Conservation (phyloP, 64 coral and sea anemone genomes). For the Catalaphyllia jardinei region DNA sequence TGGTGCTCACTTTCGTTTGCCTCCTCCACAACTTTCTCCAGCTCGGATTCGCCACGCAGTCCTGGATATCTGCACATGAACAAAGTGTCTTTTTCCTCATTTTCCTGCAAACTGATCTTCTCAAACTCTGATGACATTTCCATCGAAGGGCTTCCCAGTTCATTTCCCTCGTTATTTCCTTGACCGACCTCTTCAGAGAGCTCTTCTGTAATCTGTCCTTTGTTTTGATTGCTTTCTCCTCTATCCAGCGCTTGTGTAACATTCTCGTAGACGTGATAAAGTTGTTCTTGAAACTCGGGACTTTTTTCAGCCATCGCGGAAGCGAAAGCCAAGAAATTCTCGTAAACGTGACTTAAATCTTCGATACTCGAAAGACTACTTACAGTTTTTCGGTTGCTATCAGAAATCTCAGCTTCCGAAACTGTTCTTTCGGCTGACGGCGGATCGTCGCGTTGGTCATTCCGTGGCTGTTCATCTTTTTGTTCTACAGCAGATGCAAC, state of each 20-base stretch:
- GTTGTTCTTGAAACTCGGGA: background rate
- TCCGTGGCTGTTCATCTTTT: background rate
- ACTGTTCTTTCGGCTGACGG: background rate
- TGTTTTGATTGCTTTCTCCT: background rate
- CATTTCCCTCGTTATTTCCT: background rate
- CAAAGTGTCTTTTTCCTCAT: background rate
- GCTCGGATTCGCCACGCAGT: background rate
- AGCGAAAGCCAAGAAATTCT: slow-evolving; percentile 32
- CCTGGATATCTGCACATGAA: slow-evolving; percentile 41
- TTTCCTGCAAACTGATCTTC: slow-evolving; percentile 53
- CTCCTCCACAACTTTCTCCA: background rate
- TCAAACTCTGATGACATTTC: slow-evolving; percentile 60
- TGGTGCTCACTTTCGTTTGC: background rate
- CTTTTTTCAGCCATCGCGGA: slow-evolving; percentile 21
- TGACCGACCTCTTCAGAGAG: background rate
- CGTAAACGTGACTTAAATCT: slow-evolving; percentile 22
- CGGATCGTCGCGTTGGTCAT: background rate
- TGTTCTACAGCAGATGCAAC: background rate
- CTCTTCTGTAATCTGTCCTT: background rate
- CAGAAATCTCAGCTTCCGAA: background rate
- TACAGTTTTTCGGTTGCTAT: background rate
- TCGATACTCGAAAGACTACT: slow-evolving; percentile 15
- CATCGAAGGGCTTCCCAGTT: slow-evolving; percentile 51
- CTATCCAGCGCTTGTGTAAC: slow-evolving; percentile 1
- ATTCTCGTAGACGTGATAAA: slow-evolving; percentile 40